These are phyloP conservation scores for Microctonus aethiopoides DNA, from an alignment of 2,888 invertebrate species.

Conservation along the genomic window DNA sequence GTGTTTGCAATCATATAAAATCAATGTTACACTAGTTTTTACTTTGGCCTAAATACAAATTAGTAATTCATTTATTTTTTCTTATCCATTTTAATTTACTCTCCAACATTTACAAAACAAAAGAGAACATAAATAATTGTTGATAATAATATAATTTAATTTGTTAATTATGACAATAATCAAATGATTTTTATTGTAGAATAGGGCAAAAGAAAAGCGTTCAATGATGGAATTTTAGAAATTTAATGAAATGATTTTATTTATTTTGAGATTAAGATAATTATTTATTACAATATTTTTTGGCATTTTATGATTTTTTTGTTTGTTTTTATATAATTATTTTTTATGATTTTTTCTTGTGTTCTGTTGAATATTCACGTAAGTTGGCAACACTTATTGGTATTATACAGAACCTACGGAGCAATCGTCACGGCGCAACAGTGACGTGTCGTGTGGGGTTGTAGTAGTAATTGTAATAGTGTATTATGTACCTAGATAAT, in stretches of 20 bases:
- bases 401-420: slow-evolving; percentile 9
- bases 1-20: slow-evolving; percentile 31
- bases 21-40: slow-evolving; percentile 38
- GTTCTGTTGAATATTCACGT: not conserved
- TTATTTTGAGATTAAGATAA: too few relatives aligned
- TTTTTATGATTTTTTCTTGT: not conserved
- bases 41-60: slow-evolving; percentile 36
- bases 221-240: too few relatives aligned
- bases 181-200: not conserved
- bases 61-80: too few relatives aligned
- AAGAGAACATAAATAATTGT: not conserved
- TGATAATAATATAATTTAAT: not conserved
- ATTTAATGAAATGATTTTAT: too few relatives aligned
- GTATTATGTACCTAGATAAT: not conserved
- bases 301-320: not conserved
- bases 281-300: too few relatives aligned
- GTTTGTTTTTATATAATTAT: not conserved
- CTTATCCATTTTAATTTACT: not conserved
- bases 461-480: slow-evolving; percentile 37
- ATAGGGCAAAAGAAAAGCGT: too few relatives aligned
- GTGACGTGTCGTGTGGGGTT: slow-evolving; percentile 51
- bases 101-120: not conserved
- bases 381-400: slow-evolving; percentile 17
- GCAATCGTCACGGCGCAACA: slow-evolving; percentile 48
- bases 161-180: not conserved